Evolutionary conservation across 2,113 vertebrate genomes (phyloP).

Genomic region (Phylloscopus whistleri): DNA sequence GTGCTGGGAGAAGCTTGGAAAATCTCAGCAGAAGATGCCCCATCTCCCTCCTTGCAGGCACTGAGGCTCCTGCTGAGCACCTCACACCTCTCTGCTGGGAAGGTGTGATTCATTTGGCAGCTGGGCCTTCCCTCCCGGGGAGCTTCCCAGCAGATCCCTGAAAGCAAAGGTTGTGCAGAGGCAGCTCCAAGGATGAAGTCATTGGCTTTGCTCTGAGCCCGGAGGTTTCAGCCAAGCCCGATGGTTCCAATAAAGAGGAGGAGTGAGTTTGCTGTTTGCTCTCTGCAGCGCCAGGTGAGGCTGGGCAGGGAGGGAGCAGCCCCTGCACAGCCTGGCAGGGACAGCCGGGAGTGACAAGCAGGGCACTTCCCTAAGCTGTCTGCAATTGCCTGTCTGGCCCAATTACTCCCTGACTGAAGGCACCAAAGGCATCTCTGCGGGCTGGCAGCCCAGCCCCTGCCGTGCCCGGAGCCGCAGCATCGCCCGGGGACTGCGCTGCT

Average conservation of each 20-base stretch:
- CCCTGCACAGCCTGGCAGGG: neutral
- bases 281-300: neutral
- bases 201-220: constrained; percentile 43
- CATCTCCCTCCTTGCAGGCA: neutral
- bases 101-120: constrained; percentile 58
- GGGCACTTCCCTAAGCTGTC: neutral
- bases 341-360: neutral
- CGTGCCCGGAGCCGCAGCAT: fast-evolving
- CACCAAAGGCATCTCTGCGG: neutral
- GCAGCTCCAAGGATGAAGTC: constrained; percentile 66
- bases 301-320: neutral
- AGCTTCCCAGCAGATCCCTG: constrained; percentile 55
- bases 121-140: constrained; percentile 30
- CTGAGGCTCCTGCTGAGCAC: constrained; percentile 1
- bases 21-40: constrained; percentile 4
- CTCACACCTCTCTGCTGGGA: constrained; percentile 37
- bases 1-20: neutral
- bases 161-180: constrained; percentile 23
- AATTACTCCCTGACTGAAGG: fast-evolving
- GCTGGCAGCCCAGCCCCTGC: neutral
- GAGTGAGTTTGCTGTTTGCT: neutral
- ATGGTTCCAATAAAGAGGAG: constrained; percentile 67
- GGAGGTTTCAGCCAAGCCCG: constrained; percentile 48
- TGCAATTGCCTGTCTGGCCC: neutral
- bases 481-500: neutral